Percentiles rank a stretch among this genome's conserved stretches.
These are phyloP conservation scores for Tachina grossa DNA, from an alignment of 2,888 invertebrate genomes.

Conservation along the genomic window DNA sequence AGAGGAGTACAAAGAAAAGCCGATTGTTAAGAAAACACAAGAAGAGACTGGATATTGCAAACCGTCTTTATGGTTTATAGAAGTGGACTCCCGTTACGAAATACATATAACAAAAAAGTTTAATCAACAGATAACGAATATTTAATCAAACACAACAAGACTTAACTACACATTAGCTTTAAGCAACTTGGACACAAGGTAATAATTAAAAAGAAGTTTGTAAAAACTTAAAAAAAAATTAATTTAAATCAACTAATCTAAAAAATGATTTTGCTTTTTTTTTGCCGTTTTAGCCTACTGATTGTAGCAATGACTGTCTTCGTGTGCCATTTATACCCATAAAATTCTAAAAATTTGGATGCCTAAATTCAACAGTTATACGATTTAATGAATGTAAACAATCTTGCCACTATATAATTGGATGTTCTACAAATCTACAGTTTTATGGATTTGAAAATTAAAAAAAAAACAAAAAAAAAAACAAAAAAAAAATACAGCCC, in stretches of 20 bases:
- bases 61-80: slow-evolving; percentile 65
- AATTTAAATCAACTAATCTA: too few relatives aligned
- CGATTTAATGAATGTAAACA: slow-evolving; percentile 31
- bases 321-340: slow-evolving; percentile 33
- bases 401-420: slow-evolving; percentile 63
- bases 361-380: slow-evolving; percentile 57
- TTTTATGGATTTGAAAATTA: slow-evolving; percentile 49
- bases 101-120: slow-evolving; percentile 25
- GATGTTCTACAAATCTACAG: slow-evolving; percentile 35
- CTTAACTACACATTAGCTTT: slow-evolving; percentile 43
- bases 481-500: slow-evolving; percentile 75
- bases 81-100: slow-evolving; percentile 13
- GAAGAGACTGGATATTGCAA: slow-evolving; percentile 67
- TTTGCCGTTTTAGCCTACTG: slow-evolving; percentile 51
- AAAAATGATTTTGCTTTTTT: not conserved
- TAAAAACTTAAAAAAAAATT: not conserved
- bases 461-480: slow-evolving; percentile 33
- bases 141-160: slow-evolving; percentile 48
- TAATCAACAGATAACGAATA: not conserved
- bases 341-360: slow-evolving; percentile 46
- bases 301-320: slow-evolving; percentile 11
- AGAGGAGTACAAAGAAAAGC: slow-evolving; percentile 28
- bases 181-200: slow-evolving; percentile 60
- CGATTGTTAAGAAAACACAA: slow-evolving; percentile 7
- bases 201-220: slow-evolving; percentile 19